Evolutionary conservation across 2,888 invertebrate species (phyloP).

Genomic region (Lochmaea capreae): DNA sequence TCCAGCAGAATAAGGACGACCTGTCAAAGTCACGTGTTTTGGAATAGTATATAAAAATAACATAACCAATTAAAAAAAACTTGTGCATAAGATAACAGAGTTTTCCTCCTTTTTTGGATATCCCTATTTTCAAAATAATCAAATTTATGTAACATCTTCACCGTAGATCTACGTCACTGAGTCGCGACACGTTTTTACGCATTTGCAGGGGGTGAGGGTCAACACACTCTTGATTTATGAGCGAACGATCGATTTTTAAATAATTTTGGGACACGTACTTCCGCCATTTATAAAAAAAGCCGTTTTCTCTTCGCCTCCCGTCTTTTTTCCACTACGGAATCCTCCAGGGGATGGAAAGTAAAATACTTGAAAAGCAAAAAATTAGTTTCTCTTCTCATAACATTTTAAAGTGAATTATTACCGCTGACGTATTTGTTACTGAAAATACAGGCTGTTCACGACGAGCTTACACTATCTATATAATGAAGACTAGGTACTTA

Average conservation of each 20-base stretch:
- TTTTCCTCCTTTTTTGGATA: too few relatives aligned
- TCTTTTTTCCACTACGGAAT: slow-evolving; percentile 31
- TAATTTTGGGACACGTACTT: slow-evolving; percentile 47
- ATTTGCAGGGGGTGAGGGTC: slow-evolving; percentile 40
- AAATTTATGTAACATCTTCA: background rate
- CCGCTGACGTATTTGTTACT: background rate
- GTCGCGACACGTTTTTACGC: slow-evolving; percentile 37
- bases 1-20: too few relatives aligned
- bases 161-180: slow-evolving; percentile 14
- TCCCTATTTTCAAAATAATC: too few relatives aligned
- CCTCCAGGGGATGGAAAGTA: slow-evolving; percentile 13
- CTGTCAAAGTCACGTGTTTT: too few relatives aligned
- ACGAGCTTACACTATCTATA: too few relatives aligned
- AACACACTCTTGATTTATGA: slow-evolving; percentile 46
- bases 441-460: background rate
- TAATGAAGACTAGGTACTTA: too few relatives aligned
- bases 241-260: slow-evolving; percentile 45
- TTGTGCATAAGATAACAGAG: too few relatives aligned
- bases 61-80: too few relatives aligned
- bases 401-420: background rate
- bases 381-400: background rate
- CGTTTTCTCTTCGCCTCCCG: slow-evolving; percentile 16
- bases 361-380: slow-evolving; percentile 17
- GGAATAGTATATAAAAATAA: too few relatives aligned
- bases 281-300: slow-evolving; percentile 41